Evolutionary conservation across 1,140 invertebrate species (phyloP), one percentile per base, ranked within the genome.

Genomic region (Leguminivora glycinivorella): DNA sequence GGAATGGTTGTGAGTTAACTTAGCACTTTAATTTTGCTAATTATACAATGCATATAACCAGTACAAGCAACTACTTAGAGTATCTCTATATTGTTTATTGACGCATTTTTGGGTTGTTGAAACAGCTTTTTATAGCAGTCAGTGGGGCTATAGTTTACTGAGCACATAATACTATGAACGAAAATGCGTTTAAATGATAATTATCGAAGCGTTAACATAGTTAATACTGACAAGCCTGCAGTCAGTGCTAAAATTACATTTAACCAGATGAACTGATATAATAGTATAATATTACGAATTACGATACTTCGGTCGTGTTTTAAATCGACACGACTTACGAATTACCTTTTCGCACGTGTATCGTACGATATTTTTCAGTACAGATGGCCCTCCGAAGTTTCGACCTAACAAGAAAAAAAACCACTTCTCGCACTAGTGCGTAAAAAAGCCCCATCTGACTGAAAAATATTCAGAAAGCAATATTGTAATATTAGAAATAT

Each of bases 111-210:
- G n/a, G n/a, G n/a, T n/a, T n/a, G n/a, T n/a, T n/a, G n/a, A n/a
- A n/a, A n/a, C n/a, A n/a, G n/a, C 7, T 31, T 31, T 31, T 31
- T 31, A 4, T 31, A 4, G 29, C 29, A 1, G 10, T 7, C 6
- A 38, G 4, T 38, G 5, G 9, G 25, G 7, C 5, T 2, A 2
- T 56, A 58, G 29, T 58, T 14, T 22, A 58, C 22, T 56, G 25
- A 29, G 25, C 10, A 26, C 56, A 58, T 58, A 58, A 26, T 58
- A 58, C 24, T 25, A 26, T 58, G 24, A 7, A 7, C 29, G 56
- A 7, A 9, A 26, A 58, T 58, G 56, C 56, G 56, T 58, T 58
- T 58, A 58, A 58, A 58, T 58, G 22, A 58, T 58, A 58, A 58
- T 58, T 58, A 26, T 22, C 56, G 56, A 14, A 26, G 24, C 56